Percentiles rank a stretch among this genome's conserved stretches.
These are phyloP conservation scores for Helicoverpa armigera DNA, from an alignment of 1,140 invertebrate species.

Conservation along the genomic window DNA sequence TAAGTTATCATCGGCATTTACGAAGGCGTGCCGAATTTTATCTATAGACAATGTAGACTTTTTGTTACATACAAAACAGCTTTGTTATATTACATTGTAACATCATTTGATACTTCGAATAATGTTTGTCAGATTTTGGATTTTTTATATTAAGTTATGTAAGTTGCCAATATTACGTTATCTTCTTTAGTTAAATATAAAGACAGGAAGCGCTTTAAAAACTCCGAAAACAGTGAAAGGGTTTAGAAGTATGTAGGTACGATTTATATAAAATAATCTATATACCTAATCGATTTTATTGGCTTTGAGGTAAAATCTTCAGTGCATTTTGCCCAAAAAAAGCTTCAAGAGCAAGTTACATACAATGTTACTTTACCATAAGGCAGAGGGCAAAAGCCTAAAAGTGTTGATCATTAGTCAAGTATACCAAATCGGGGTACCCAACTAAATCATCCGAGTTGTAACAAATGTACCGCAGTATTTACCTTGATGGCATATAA, in stretches of 20 bases:
- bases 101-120: slow-evolving; percentile 9
- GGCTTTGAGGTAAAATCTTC: too few relatives aligned
- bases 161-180: too few relatives aligned
- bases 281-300: too few relatives aligned
- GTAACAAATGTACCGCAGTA: slow-evolving; percentile 47
- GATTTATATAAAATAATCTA: not conserved
- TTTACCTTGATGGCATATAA: not conserved
- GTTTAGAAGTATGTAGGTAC: not conserved
- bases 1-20: slow-evolving; percentile 78
- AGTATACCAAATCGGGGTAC: slow-evolving; percentile 38
- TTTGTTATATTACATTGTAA: slow-evolving; percentile 40
- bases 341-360: not conserved
- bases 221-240: not conserved
- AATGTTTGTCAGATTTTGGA: not conserved
- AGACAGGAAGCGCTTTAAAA: too few relatives aligned
- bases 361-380: not conserved
- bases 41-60: slow-evolving; percentile 64
- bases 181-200: too few relatives aligned
- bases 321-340: not conserved
- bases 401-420: slow-evolving; percentile 51
- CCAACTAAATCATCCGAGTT: slow-evolving; percentile 49
- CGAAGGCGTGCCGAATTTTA: slow-evolving; percentile 65
- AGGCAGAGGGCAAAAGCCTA: slow-evolving; percentile 30
- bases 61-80: slow-evolving; percentile 44
- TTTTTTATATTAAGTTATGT: not conserved